Conservation (phyloP, 2,113 vertebrate species). For the Leptodactylus fuscus region DNA sequence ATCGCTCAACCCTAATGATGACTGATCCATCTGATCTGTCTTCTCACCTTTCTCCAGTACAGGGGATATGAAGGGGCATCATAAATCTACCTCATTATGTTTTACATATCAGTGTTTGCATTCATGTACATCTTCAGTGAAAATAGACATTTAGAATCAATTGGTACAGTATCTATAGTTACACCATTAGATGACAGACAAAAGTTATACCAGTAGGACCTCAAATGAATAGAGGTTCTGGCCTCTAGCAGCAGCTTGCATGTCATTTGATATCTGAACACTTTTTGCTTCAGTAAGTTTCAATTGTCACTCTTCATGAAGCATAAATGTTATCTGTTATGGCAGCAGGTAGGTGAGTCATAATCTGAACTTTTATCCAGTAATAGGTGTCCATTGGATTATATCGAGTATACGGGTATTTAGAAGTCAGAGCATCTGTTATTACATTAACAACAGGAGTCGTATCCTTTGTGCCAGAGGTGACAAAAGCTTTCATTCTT, state of each 20-base stretch:
- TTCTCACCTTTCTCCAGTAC: too few species aligned
- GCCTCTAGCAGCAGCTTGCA: not conserved
- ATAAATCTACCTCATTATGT: not conserved
- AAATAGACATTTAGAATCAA: not conserved
- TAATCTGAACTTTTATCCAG: constrained; percentile 82
- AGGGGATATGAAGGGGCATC: too few species aligned
- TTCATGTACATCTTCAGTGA: not conserved
- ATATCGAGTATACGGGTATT: constrained; percentile 77
- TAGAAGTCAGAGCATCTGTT: constrained; percentile 76
- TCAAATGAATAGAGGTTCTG: not conserved
- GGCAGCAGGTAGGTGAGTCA: constrained; percentile 81
- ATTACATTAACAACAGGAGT: constrained; percentile 77
- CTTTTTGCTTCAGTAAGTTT: not conserved
- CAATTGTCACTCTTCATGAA: constrained; percentile 3
- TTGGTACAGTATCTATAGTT: not conserved
- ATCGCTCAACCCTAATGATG: too few species aligned
- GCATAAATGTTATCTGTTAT: constrained; percentile 82
- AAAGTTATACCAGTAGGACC: not conserved
- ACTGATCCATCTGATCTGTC: too few species aligned
- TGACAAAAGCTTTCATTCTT: constrained; percentile 77
- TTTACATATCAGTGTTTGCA: not conserved
- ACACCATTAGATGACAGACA: not conserved
- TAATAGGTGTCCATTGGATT: constrained; percentile 80
- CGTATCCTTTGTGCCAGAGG: constrained; percentile 74
- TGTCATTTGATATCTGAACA: not conserved